Percentiles rank a stretch among this genome's conserved stretches.
phyloP scores from a whole-genome alignment of 2,113 vertebrate species.

The Tragelaphus strepsiceros region DNA sequence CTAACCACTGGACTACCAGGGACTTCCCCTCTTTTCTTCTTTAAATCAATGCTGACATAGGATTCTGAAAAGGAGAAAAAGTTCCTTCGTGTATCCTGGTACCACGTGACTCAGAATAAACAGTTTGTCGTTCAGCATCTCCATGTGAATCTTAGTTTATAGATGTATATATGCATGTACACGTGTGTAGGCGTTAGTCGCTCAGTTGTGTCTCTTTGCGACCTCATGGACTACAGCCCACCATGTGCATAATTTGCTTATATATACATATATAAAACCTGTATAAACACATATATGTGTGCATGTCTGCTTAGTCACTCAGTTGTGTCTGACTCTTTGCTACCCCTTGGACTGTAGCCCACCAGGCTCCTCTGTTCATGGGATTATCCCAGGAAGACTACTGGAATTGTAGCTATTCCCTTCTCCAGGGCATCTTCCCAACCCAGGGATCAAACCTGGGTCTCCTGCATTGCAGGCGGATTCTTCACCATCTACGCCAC shows the following conservation, averaged over 20 bases:
- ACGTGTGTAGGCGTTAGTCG: not conserved
- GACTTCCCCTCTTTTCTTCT: not conserved
- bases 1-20: not conserved
- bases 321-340: not conserved
- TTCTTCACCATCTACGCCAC: not conserved
- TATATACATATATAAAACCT: not conserved
- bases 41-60: not conserved
- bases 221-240: not conserved
- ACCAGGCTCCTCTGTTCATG: not conserved
- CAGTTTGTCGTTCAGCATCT: not conserved
- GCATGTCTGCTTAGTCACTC: not conserved
- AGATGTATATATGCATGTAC: not conserved
- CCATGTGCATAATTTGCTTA: not conserved
- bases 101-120: not conserved
- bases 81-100: not conserved
- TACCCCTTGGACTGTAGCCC: not conserved
- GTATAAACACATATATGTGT: rapidly evolving
- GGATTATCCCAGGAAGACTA: not conserved
- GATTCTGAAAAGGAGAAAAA: not conserved
- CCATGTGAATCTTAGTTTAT: not conserved
- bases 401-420: not conserved
- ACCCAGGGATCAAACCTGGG: not conserved
- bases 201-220: not conserved
- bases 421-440: not conserved
- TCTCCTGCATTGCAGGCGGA: not conserved